Base-by-base conservation (phyloP, 2,113 vertebrate genomes). In the Bubo bubo region DNA sequence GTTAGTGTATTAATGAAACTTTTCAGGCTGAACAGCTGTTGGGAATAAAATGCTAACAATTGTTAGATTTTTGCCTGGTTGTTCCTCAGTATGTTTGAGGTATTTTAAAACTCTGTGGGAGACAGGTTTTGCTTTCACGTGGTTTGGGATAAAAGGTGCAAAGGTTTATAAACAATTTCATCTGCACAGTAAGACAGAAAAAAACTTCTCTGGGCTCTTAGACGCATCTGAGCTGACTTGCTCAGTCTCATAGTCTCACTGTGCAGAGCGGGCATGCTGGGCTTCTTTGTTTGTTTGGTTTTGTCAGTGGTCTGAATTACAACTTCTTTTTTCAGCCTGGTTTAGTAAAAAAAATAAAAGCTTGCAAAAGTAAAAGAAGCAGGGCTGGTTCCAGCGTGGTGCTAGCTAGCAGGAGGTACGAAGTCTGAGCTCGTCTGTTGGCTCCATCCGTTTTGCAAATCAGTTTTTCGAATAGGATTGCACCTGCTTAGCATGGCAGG, bases 31-130 rank as follows among this genome's bases (percentile, higher is more conserved):
- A 97, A 86, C 77, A 97, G 74, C 76, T 91, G 83, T 92, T 72
- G 95, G 95, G 94, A 98, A 97, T 97, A 98, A 98, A 97, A 96
- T 14, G 50, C 90, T 97, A 87, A 81, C 89, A 73, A 79, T 92
- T 96, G 91, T 93, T 96, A 97, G 82, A 88, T 92, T 88, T 68
- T 86, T 82, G 81, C 91, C 84, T 97, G 84, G 34, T 97, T 94
- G 60, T 86, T 95, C 70, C 72, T 96, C 83, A 45, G 39, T 50
- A 17, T 34, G 16, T 75, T 87, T 85, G 70, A 92, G 67, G 88
- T 77, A 43, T 66, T 90, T 74, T 60, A 82, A 58, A 80, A 43
- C 52, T 60, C 45, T 37, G 30, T 71, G 72, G 72, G 88, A 94
- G 59, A n/a, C 60, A 82, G 45, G 28, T 62, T 95, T 91, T 93